phyloP scores from a whole-genome alignment of 2,113 vertebrate genomes.

The Notarius lentiginosus region DNA sequence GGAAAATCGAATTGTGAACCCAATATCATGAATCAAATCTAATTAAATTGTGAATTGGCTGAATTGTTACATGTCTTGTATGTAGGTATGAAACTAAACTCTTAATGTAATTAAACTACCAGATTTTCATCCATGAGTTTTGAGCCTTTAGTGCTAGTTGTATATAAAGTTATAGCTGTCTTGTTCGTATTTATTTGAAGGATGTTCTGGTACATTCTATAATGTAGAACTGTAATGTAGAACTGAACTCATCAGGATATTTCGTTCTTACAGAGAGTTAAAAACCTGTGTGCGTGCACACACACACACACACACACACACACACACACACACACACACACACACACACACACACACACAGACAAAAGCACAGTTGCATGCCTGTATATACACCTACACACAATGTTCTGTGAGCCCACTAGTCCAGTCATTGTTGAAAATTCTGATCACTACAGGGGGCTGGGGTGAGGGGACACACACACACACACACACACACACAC shows the following conservation, averaged over 20 bases:
- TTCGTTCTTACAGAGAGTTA: background rate
- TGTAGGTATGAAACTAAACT: too few relatives aligned
- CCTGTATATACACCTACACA: constrained; percentile 25
- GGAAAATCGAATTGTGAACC: too few relatives aligned
- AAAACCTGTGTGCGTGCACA: background rate
- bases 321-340: background rate
- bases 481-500: too few relatives aligned
- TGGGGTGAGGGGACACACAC: background rate
- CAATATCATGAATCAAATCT: too few relatives aligned
- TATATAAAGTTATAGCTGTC: background rate
- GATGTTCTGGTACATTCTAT: background rate
- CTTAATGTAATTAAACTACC: background rate
- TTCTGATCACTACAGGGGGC: constrained; percentile 39
- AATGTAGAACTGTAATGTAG: background rate
- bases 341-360: background rate
- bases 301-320: background rate
- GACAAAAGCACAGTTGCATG: constrained; percentile 36
- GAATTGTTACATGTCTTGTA: too few relatives aligned
- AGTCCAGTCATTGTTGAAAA: constrained; percentile 27
- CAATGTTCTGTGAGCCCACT: constrained; percentile 31
- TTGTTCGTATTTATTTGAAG: background rate
- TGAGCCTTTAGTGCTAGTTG: background rate
- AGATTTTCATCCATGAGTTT: background rate
- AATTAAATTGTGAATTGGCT: too few relatives aligned
- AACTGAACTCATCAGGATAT: background rate